Base-by-base conservation (phyloP, 2,113 vertebrate genomes). In the Mastomys coucha region DNA sequence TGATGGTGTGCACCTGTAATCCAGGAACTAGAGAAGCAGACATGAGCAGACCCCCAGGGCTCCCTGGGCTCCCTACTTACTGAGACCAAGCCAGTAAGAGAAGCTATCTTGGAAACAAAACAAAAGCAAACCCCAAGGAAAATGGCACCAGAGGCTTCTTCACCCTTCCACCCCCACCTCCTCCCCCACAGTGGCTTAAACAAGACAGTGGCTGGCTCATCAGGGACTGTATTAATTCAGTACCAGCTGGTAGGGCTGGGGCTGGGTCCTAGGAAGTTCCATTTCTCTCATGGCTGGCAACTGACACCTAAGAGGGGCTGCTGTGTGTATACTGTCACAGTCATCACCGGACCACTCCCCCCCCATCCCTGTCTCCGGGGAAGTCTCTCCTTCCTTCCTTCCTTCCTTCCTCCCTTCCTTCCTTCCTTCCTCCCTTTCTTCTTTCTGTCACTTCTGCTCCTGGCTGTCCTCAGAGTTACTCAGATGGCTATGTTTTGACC, bases 381-480 rank as follows among this genome's bases (percentile, higher is more conserved):
- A 19, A 42, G 17, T 33, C 84, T 86, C 31, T 33, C 31, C 31
- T 69, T 33, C 67, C 12, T 69, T 5, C 56, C 56, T 58, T 17
- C 56, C 56, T 70, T 4, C 67, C 33, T 70, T 1, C 56, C 56
- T 58, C 3, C 56, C 56, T 70, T 4, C 67, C 33, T 70, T 1
- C 67, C 33, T 12, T 72, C 16, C 69, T 7, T 72, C 16, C 36
- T 31, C 63, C 26, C 5, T 69, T 16, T 5, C 31, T 69, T 33
- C 67, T 6, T 39, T 28, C 33, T 0, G 2, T 89, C n/a, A 39
- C 24, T 73, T 73, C n/a, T 28, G 31, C 17, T 13, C n/a, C 28
- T 65, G 39, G 56, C 28, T 65, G 56, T 33, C 39, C 91, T 78
- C 49, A 89, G 73, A 92, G 89, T 91, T 88, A 45, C n/a, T 95